Conservation (phyloP, 2,113 vertebrate genomes). For the Sturnus vulgaris region DNA sequence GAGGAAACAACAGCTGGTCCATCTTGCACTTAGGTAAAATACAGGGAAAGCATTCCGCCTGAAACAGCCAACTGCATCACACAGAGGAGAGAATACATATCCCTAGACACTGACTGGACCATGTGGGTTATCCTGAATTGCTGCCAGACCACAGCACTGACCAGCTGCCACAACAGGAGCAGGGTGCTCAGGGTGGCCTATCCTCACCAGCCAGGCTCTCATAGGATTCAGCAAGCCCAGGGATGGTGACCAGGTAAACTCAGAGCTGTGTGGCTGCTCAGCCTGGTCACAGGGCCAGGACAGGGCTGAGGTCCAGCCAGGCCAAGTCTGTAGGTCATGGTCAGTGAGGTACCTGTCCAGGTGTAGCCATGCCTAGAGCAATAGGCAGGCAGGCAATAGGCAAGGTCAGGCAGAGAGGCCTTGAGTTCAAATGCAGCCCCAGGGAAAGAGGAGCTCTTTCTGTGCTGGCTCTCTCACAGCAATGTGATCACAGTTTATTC, state of each 20-base stretch:
- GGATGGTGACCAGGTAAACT: background rate
- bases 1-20: background rate
- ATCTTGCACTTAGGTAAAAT: background rate
- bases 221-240: fast-evolving
- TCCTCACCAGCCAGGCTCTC: background rate
- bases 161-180: background rate
- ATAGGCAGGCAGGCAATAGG: background rate
- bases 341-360: background rate
- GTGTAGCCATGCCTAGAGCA: background rate
- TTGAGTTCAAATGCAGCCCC: background rate
- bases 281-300: background rate
- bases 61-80: background rate
- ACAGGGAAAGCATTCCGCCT: background rate
- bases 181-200: background rate
- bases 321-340: background rate
- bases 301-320: background rate
- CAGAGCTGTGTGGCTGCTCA: fast-evolving
- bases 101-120: fast-evolving
- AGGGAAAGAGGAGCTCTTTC: background rate
- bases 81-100: background rate
- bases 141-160: background rate
- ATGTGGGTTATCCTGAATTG: background rate
- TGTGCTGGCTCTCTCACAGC: background rate
- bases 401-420: background rate
- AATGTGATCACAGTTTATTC: background rate